phyloP scores from a whole-genome alignment of 2,113 vertebrate genomes.

The Ammodytes dubius region DNA sequence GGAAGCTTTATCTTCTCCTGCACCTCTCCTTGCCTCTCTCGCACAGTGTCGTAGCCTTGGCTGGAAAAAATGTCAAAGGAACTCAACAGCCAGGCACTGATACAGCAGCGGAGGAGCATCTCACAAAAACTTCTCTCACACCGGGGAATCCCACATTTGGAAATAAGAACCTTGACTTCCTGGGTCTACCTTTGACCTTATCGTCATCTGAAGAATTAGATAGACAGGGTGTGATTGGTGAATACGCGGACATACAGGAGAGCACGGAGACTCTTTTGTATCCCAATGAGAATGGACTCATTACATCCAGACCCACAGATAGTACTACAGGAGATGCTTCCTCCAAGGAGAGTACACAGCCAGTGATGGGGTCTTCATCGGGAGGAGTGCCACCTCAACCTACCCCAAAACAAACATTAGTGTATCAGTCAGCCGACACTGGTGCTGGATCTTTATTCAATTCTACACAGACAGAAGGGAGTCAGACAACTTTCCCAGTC shows the following conservation, averaged over 20 bases:
- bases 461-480: constrained; percentile 35
- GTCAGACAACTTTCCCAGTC: constrained; percentile 27
- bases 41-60: constrained; percentile 31
- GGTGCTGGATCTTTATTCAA: constrained; percentile 21
- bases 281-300: constrained; percentile 26
- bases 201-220: constrained; percentile 60
- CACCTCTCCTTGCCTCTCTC: constrained; percentile 51
- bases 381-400: constrained; percentile 5
- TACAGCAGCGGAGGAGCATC: neutral
- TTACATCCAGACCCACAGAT: constrained; percentile 14
- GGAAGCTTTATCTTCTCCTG: constrained; percentile 65
- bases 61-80: constrained; percentile 47
- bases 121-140: constrained; percentile 13
- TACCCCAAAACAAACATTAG: constrained; percentile 27
- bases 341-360: constrained; percentile 12
- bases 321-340: constrained; percentile 11
- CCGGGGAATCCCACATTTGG: constrained; percentile 16
- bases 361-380: constrained; percentile 14
- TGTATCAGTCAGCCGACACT: constrained; percentile 41
- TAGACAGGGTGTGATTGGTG: constrained; percentile 74
- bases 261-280: constrained; percentile 34
- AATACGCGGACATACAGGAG: constrained; percentile 68
- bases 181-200: constrained; percentile 33
- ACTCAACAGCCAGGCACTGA: constrained; percentile 37
- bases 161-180: constrained; percentile 39